These are phyloP conservation scores for Disparrhopalites patrizii DNA, from an alignment of 2,888 invertebrate species.

Conservation along the genomic window DNA sequence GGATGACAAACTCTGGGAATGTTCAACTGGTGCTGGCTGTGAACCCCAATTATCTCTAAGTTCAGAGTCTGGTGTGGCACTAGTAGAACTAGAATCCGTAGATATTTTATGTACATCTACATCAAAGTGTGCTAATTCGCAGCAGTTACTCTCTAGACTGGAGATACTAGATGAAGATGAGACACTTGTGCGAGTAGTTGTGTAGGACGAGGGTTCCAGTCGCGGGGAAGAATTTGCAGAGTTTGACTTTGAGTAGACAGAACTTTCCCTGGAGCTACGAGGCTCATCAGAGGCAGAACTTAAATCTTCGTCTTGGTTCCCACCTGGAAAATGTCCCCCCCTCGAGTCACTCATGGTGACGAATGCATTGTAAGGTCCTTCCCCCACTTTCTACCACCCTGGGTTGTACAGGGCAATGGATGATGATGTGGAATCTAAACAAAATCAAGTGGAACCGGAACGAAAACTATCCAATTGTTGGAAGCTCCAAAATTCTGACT, in stretches of 20 bases:
- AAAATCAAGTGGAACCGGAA: too few species aligned
- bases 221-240: slow-evolving; percentile 8
- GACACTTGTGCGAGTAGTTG: neutral
- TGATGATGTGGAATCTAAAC: neutral
- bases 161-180: neutral
- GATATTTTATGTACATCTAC: neutral
- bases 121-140: neutral
- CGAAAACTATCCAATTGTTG: too few species aligned
- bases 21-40: neutral
- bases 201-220: neutral
- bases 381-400: too few species aligned
- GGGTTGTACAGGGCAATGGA: neutral
- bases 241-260: neutral
- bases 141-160: neutral
- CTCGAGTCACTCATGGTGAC: slow-evolving; percentile 14
- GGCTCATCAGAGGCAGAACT: slow-evolving; percentile 29
- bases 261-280: slow-evolving; percentile 10
- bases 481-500: too few species aligned
- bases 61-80: neutral
- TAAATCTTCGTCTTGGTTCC: slow-evolving; percentile 23
- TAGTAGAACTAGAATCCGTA: neutral
- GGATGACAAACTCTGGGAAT: neutral
- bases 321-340: slow-evolving; percentile 7
- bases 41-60: too few species aligned
- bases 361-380: neutral